Conservation (phyloP, 2,797 vertebrate species). For the Poecilia velifera region DNA sequence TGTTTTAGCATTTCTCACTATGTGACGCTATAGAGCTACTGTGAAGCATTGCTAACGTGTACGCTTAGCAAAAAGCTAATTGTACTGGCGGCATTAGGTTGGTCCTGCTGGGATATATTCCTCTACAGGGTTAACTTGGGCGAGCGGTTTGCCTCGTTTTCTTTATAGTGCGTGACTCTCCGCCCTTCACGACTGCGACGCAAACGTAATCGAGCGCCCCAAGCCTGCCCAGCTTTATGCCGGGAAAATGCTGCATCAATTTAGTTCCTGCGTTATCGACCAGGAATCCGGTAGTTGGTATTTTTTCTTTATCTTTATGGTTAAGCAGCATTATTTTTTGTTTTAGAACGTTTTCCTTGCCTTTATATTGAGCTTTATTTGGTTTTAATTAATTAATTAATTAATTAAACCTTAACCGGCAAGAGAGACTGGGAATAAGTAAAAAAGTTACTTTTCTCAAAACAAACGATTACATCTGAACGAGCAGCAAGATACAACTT, state of each 20-base stretch:
- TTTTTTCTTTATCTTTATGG: neutral
- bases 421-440: neutral
- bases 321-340: neutral
- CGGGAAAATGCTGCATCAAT: neutral
- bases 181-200: neutral
- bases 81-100: slow-evolving; percentile 5
- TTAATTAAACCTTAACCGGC: neutral
- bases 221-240: neutral
- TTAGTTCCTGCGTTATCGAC: neutral
- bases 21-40: fast-evolving
- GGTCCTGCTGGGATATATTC: neutral
- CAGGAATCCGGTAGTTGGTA: neutral
- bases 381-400: neutral
- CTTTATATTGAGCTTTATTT: neutral
- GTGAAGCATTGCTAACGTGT: neutral
- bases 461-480: neutral
- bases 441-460: neutral
- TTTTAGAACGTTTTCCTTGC: neutral
- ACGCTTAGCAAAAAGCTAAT: slow-evolving; percentile 24
- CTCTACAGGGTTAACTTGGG: fast-evolving
- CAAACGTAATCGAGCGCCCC: neutral
- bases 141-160: neutral
- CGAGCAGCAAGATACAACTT: neutral
- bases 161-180: fast-evolving
- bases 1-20: fast-evolving